Evolutionary conservation across 2,113 vertebrate species (phyloP).

Genomic region (Cyphomyrus discorhynchus): DNA sequence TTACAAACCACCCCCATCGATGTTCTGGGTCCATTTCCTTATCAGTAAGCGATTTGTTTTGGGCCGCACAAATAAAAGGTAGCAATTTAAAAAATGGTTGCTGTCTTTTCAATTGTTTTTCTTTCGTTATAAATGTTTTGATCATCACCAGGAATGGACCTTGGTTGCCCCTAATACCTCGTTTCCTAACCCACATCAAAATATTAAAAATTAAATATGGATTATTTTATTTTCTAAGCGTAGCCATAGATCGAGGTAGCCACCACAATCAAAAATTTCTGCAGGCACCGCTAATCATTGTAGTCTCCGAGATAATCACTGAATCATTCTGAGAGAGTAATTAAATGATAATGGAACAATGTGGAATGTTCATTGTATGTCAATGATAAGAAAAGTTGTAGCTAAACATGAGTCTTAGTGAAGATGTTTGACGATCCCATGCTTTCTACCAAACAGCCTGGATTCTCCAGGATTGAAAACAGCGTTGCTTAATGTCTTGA

Average conservation of each 20-base stretch:
- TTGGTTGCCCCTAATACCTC: not conserved
- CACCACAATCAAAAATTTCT: not conserved
- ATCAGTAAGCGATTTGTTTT: not conserved
- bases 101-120: not conserved
- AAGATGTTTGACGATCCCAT: not conserved
- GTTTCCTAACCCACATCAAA: not conserved
- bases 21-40: not conserved
- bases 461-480: not conserved
- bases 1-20: not conserved
- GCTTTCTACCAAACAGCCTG: not conserved
- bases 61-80: not conserved
- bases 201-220: not conserved
- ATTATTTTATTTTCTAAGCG: not conserved
- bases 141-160: not conserved
- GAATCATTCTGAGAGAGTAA: not conserved
- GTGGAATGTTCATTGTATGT: not conserved
- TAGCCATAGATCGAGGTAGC: not conserved
- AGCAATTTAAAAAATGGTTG: not conserved
- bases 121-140: conserved; percentile 4
- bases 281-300: not conserved
- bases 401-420: not conserved
- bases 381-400: not conserved
- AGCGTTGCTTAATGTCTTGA: not conserved
- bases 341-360: not conserved
- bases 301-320: not conserved